Base-by-base conservation (phyloP, 2,113 vertebrate genomes). In the Henicopernis longicauda region DNA sequence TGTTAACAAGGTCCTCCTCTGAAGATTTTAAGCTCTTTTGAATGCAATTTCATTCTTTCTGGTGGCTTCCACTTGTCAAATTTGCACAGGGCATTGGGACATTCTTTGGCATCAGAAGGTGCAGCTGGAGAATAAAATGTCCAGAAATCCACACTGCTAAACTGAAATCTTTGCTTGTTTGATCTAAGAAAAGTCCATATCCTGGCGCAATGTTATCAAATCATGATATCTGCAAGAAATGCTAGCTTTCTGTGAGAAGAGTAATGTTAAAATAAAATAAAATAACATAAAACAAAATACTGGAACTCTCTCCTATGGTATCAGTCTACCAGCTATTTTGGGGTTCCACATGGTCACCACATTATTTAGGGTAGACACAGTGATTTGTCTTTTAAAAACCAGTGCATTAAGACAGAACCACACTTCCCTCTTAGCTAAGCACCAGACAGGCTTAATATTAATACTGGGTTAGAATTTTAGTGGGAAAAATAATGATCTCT, bases 1-100 rank as follows among this genome's bases (percentile, higher is more conserved):
- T 94, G 94, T 96, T 97, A 97, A 97, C 88, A 95, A 96, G 89
- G 81, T 95, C 66, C 69, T 97, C 65, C 82, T 96, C 52, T 85
- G 94, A 97, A 96, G 82, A 66, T 86, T 96, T 78, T 95, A 90
- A 85, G 74, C 71, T 83, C 84, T 86, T 97, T 90, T 74, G 72
- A 96, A 93, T 71, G 72, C 52, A 89, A 26, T 81, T 94, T 88
- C 57, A 73, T 82, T 90, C 82, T 83, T 96, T 86, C 74, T 93
- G 61, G 59, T 94, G 80, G 40, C 52, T 93, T 95, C 80, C 32
- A 11, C 86, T 92, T 91, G 80, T 95, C 69, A 93, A 42, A 80
- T 89, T 96, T 96, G 67, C 97, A 90, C 61, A 70, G 65, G 87
- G 96, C 73, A 76, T 55, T 78, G 79, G 93, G 81, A 80, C 38